Conservation (phyloP, 2,888 invertebrate genomes). For the Zaprionus lineosus region DNA sequence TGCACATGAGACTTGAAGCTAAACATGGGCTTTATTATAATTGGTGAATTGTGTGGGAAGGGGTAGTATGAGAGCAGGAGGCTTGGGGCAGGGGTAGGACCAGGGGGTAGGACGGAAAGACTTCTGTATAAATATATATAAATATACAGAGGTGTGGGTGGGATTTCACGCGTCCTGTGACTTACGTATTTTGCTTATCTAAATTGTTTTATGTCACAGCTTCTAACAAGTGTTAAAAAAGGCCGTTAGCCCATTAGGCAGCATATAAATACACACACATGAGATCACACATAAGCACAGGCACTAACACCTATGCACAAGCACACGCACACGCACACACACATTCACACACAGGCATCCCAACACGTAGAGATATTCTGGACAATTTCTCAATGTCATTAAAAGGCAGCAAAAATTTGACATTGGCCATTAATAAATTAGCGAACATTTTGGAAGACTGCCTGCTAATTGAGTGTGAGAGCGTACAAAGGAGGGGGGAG, state of each 20-base stretch:
- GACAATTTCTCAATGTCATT: slow-evolving; percentile 71
- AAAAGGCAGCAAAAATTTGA: slow-evolving; percentile 60
- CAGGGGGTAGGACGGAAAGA: too few species aligned
- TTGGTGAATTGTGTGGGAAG: too few species aligned
- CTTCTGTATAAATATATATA: slow-evolving; percentile 19
- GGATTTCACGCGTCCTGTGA: slow-evolving; percentile 24
- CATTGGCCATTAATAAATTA: slow-evolving; percentile 71
- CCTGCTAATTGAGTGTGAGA: slow-evolving; percentile 61
- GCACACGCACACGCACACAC: background rate
- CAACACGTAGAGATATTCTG: slow-evolving; percentile 23
- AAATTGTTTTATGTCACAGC: slow-evolving; percentile 59
- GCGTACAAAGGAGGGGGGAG: background rate
- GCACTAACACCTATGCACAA: slow-evolving; percentile 7
- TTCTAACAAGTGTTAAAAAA: slow-evolving; percentile 39
- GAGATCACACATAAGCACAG: background rate
- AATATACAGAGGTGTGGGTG: background rate
- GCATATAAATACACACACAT: slow-evolving; percentile 16
- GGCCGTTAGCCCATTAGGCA: slow-evolving; percentile 57
- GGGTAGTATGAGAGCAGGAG: too few species aligned
- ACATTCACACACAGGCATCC: slow-evolving; percentile 9
- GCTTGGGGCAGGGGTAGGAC: too few species aligned
- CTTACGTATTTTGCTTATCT: slow-evolving; percentile 63
- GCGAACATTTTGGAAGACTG: slow-evolving; percentile 43
- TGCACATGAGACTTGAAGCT: too few species aligned
- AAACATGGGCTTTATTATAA: too few species aligned